phyloP scores from a whole-genome alignment of 2,113 vertebrate genomes.

The Brachypteracias leptosomus region DNA sequence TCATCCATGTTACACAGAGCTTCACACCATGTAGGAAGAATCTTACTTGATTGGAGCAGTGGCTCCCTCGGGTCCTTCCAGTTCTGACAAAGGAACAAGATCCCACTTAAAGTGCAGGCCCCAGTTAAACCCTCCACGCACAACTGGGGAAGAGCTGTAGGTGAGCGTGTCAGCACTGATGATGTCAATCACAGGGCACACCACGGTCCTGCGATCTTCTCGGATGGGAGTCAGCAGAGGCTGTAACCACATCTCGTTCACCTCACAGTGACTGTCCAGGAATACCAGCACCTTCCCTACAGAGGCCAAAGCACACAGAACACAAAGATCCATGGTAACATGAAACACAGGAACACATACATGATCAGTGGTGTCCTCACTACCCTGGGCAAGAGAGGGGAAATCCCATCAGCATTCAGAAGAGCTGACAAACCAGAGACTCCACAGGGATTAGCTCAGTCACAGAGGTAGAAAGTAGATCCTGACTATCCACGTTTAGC shows the following conservation, averaged over 20 bases:
- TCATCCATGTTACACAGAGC: neutral
- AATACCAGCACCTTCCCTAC: constrained; percentile 93
- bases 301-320: neutral
- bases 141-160: constrained; percentile 93
- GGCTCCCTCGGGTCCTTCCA: constrained; percentile 78
- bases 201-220: constrained; percentile 80
- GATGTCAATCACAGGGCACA: constrained; percentile 97
- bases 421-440: neutral
- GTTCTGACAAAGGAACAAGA: constrained; percentile 85
- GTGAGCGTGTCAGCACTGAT: constrained; percentile 92
- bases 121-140: constrained; percentile 98
- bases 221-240: constrained; percentile 84
- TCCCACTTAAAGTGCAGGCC: constrained; percentile 99
- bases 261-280: constrained; percentile 97
- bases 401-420: neutral
- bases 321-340: neutral
- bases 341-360: fast-evolving
- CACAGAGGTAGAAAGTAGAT: neutral
- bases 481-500: neutral
- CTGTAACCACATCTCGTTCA: constrained; percentile 90
- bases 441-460: neutral
- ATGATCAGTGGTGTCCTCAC: neutral
- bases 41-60: constrained; percentile 86
- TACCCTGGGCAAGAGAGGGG: neutral
- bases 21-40: neutral